Conservation (phyloP, 2,797 vertebrate genomes). For the Stomatorhinus walkeri region DNA sequence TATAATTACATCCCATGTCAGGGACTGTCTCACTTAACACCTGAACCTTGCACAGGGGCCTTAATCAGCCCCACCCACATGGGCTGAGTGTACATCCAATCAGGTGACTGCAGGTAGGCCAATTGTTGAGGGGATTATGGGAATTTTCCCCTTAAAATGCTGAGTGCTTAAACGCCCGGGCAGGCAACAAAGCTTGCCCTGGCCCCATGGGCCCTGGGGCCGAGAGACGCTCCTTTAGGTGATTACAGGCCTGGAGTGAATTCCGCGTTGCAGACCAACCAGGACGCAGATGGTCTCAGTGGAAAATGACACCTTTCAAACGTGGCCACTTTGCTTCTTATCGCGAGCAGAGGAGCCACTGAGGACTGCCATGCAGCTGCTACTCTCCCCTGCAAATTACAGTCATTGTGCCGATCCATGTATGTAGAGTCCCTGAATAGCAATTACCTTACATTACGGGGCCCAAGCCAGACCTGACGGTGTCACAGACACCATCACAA, state of each 20-base stretch:
- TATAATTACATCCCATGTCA: background rate
- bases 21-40: background rate
- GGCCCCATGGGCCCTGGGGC: background rate
- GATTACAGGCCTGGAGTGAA: background rate
- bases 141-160: background rate
- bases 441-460: background rate
- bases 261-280: background rate
- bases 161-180: background rate
- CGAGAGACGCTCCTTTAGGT: background rate
- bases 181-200: background rate
- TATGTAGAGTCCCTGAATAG: background rate
- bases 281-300: background rate
- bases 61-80: background rate
- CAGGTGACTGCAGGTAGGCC: background rate
- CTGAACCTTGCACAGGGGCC: background rate
- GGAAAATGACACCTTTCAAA: slow-evolving; percentile 14
- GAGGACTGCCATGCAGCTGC: background rate
- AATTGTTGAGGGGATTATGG: background rate
- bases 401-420: slow-evolving; percentile 10
- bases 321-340: background rate
- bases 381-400: background rate
- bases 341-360: background rate
- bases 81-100: background rate
- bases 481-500: background rate
- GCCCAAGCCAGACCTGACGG: background rate